Evolutionary conservation across 2,888 invertebrate species (phyloP), one percentile per base, ranked within the genome.

Genomic region (Scrobipalpa costella): DNA sequence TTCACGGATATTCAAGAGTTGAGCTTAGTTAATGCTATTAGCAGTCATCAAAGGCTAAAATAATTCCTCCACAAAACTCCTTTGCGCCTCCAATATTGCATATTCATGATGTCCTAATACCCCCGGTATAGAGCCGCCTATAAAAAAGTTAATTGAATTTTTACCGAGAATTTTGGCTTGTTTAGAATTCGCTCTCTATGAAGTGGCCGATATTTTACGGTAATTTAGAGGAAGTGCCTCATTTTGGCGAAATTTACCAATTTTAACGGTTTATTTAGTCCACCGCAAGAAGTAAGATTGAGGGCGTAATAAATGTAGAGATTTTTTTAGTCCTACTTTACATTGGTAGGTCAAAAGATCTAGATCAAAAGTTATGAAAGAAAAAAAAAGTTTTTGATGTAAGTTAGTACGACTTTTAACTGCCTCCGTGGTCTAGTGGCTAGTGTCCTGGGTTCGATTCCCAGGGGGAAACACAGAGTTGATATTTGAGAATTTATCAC

Each of bases 101-200:
- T 52, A 52, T 52, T 52, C 50, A 52, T 52, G 50, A 52, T 52
- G 50, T 52, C 21, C 50, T 27, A 13, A 27, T 52, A 52, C 21
- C 21, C 21, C 21, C 9, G 50, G 50, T 21, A 52, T 52, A 52
- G n/a, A n/a, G 50, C 50, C 13, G 50, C 21, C 50, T 21, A 21
- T 52, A 52, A 52, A 52, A 52, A 52, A 52, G 66, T 71, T 76
- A 76, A 76, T 76, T 75, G 74, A 75, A 76, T 75, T 75, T 76
- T 60, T 65, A 70, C 72, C 68, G 69, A 71, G 69, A 73, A 70
- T 75, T 71, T 63, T 58, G 61, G 69, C 67, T 66, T 71, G 69
- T 75, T 73, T 64, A 64, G 61, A 57, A 63, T 63, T 62, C 61
- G 57, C 50, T 50, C 38, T 21, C 40, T 27, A 27, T 55, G 55